Base-by-base conservation (phyloP, 2,888 invertebrate species). In the Syritta pipiens region DNA sequence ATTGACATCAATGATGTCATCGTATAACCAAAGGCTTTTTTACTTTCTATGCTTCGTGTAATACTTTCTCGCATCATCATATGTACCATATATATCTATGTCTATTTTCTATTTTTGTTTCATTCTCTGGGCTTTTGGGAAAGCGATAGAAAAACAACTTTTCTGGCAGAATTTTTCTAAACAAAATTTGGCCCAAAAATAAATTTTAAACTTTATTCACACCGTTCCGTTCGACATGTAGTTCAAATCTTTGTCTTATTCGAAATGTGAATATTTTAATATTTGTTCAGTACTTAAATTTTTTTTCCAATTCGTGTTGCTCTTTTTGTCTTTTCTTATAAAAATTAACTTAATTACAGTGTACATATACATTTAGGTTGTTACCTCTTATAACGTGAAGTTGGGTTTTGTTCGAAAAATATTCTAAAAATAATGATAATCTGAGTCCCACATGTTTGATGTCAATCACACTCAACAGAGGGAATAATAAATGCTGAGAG, bases 391-490 rank as follows among this genome's bases (percentile, higher is more conserved):
- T 30, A 28, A 20, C 17, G 40, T 46, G 30, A 17, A 17, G 40
- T 26, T 26, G 6, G 26, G 12, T 17, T 7, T 30, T 67, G 12
- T 48, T 22, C 20, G 51, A 32, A 67, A 37, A 44, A 6, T 3
- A 28, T 35, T 71, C 81, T 81, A 81, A 81, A 81, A 68, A 72
- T 81, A 81, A 67, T 63, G 60, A 76, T 46, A 76, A 51, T 37
- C 35, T 30, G 37, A 44, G 14, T 79, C 74, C 77, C 82, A 82
- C 81, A 82, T 82, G 82, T 71, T 81, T 82, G 82, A 57, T 81
- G 68, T 79, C 82, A 65, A 59, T 69, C 51, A 63, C 1, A 30
- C n/a, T 9, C 22, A 40, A 60, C 62, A 40, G 55, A 37, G 69
- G 57, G 37, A 35, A 20, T 7, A 22, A 74, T 67, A n/a, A n/a